A percentile compares a stretch with the other conserved stretches of the same genome.
Conservation (phyloP, 2,113 vertebrate species). For the Propithecus coquereli region DNA sequence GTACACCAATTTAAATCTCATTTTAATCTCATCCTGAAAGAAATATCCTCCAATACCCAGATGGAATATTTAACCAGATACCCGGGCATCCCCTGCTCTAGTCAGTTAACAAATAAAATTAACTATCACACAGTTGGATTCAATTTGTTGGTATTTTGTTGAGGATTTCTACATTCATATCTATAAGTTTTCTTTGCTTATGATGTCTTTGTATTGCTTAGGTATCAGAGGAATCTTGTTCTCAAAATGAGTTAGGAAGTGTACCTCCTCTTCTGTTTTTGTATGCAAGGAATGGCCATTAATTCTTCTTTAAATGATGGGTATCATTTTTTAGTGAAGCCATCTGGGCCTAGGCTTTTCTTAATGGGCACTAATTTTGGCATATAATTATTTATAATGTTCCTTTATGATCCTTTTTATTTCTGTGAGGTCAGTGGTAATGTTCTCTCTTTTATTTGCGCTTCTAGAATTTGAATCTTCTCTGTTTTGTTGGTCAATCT, state of each 20-base stretch:
- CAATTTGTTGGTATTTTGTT: background rate
- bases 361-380: background rate
- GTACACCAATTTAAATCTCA: background rate
- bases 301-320: background rate
- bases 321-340: background rate
- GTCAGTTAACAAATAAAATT: background rate
- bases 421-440: background rate
- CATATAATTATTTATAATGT: background rate
- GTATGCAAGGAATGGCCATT: background rate
- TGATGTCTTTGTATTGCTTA: background rate
- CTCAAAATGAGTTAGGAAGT: background rate
- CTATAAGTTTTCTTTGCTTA: background rate
- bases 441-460: background rate
- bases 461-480: background rate
- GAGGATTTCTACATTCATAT: background rate
- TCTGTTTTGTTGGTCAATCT: background rate
- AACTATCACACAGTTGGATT: background rate
- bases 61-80: background rate
- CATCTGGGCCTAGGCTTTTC: background rate
- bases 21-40: background rate
- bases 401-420: background rate
- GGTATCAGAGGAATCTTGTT: background rate
- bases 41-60: background rate
- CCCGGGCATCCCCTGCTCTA: background rate
- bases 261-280: background rate